These are phyloP conservation scores for Tragelaphus imberbis DNA, from an alignment of 2,113 vertebrate species.

Conservation along the genomic window DNA sequence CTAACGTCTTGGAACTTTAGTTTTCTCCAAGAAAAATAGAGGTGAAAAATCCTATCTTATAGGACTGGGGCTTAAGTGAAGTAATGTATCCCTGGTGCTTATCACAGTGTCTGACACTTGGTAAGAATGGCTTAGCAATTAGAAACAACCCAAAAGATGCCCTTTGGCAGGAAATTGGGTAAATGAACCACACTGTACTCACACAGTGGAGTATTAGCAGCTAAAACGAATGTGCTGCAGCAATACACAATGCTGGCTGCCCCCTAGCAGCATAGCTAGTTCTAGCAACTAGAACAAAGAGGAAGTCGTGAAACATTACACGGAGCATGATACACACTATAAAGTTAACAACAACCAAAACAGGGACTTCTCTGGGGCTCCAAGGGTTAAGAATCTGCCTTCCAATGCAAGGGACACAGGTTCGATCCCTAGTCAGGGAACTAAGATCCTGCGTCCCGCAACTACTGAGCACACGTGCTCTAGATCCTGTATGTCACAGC, in stretches of 20 bases:
- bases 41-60: neutral
- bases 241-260: accelerated
- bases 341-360: neutral
- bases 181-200: neutral
- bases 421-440: neutral
- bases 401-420: neutral
- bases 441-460: neutral
- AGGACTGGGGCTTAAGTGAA: neutral
- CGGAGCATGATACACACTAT: neutral
- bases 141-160: neutral
- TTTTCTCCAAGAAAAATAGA: neutral
- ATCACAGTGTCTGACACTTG: neutral
- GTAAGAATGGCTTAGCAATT: neutral
- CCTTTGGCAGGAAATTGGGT: neutral
- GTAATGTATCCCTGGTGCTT: neutral
- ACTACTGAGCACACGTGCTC: neutral
- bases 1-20: neutral
- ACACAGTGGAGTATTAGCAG: neutral
- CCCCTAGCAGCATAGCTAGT: neutral
- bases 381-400: neutral
- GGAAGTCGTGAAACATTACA: neutral
- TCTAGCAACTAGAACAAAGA: neutral
- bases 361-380: neutral
- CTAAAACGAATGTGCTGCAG: no score
- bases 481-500: neutral